Conservation (phyloP, 2,113 vertebrate species). For the Cettia cetti region DNA sequence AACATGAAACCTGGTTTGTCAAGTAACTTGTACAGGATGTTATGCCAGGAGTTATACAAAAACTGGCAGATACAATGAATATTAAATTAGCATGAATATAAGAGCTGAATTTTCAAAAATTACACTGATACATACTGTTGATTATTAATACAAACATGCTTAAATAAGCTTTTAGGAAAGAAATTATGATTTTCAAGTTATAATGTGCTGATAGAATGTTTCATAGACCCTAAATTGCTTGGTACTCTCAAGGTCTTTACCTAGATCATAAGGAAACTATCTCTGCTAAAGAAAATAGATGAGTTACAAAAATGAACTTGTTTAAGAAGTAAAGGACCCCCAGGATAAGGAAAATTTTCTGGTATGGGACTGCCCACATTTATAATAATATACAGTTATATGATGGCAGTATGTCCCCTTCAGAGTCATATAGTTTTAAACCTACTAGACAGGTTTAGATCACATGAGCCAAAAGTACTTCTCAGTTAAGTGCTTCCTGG, state of each 20-base stretch:
- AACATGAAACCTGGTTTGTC: background rate
- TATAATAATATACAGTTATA: background rate
- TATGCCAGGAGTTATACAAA: background rate
- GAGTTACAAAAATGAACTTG: background rate
- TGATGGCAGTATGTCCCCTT: background rate
- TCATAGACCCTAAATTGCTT: background rate
- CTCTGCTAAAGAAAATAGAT: background rate
- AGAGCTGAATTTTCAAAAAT: background rate
- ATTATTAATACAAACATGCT: background rate
- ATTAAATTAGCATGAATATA: background rate
- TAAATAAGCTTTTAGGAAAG: background rate
- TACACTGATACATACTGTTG: background rate
- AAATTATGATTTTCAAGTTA: background rate
- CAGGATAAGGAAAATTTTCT: background rate
- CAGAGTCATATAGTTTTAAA: background rate
- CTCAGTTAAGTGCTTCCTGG: background rate
- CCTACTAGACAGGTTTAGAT: background rate
- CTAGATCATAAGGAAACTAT: background rate
- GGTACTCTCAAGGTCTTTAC: background rate
- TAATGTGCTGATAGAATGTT: background rate
- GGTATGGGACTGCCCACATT: background rate
- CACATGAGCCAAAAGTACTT: background rate
- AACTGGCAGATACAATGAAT: background rate
- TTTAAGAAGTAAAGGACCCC: background rate
- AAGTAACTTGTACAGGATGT: constrained; percentile 5